Conservation (phyloP, 2,797 vertebrate species). For the Eulemur coronatus region DNA sequence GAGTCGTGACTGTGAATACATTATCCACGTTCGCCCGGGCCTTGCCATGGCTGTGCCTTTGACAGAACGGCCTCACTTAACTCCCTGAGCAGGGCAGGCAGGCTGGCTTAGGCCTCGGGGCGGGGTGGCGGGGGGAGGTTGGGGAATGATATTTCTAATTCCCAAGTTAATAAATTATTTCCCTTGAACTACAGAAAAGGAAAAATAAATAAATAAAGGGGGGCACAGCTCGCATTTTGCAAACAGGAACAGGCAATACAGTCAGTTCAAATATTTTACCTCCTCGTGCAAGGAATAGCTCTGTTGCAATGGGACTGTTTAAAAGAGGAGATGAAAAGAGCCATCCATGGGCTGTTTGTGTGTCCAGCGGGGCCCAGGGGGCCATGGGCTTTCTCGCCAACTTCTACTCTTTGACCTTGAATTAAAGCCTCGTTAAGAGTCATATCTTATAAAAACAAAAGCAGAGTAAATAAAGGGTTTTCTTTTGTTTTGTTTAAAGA, state of each 20-base stretch:
- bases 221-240: background rate
- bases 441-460: constrained; percentile 66
- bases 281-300: constrained; percentile 13
- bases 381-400: background rate
- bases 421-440: constrained; percentile 57
- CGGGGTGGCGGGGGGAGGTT: background rate
- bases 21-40: constrained; percentile 75
- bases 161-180: constrained; percentile 74
- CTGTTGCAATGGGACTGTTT: constrained; percentile 26
- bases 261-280: constrained; percentile 26
- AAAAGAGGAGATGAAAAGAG: constrained; percentile 24
- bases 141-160: constrained; percentile 25
- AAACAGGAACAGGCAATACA: constrained; percentile 44
- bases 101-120: background rate
- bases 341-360: constrained; percentile 5
- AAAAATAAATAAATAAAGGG: constrained; percentile 59
- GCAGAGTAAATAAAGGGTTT: constrained; percentile 41
- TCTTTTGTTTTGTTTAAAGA: background rate
- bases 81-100: background rate
- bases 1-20: constrained; percentile 90
- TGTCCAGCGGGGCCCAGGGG: background rate
- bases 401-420: constrained; percentile 67
- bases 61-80: background rate
- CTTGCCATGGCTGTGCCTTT: constrained; percentile 62
- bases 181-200: constrained; percentile 61